Percentiles rank a stretch among this genome's conserved stretches.
These are phyloP conservation scores for Dorcus hopei DNA, from an alignment of 2,888 invertebrate genomes.

Conservation along the genomic window DNA sequence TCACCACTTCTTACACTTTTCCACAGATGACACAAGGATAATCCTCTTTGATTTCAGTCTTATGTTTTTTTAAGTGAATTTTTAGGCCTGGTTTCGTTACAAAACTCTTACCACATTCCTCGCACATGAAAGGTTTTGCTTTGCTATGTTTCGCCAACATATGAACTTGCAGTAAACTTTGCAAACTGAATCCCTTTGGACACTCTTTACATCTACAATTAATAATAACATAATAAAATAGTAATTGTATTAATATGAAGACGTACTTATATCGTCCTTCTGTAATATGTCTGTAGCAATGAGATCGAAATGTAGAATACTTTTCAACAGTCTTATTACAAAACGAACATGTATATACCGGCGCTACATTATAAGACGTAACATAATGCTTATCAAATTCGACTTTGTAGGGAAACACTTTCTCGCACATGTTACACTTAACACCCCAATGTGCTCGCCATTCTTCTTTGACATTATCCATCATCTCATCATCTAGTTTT, in stretches of 20 bases:
- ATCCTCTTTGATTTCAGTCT: conserved; percentile 46
- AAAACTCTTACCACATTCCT: conserved; percentile 49
- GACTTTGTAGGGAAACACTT: conserved; percentile 51
- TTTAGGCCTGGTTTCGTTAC: conserved; percentile 50
- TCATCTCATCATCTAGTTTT: conserved; percentile 43
- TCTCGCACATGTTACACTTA: conserved; percentile 55
- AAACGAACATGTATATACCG: conserved; percentile 57
- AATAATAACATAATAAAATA: not conserved
- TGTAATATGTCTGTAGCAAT: conserved; percentile 57
- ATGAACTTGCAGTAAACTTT: conserved; percentile 55
- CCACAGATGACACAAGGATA: conserved; percentile 49
- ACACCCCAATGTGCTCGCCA: conserved; percentile 53
- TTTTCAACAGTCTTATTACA: conserved; percentile 56
- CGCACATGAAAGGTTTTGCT: conserved; percentile 49
- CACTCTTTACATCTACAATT: conserved; percentile 54
- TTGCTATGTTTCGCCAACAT: conserved; percentile 52
- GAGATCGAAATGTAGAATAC: conserved; percentile 54
- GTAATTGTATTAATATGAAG: not conserved
- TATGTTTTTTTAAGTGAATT: conserved; percentile 51
- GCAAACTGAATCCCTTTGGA: conserved; percentile 53
- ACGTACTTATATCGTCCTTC: conserved; percentile 57
- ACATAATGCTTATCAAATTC: conserved; percentile 57
- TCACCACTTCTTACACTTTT: conserved; percentile 40
- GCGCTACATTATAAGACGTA: conserved; percentile 44
- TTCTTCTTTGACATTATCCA: conserved; percentile 51